Conservation (phyloP, 2,888 invertebrate genomes). For the Andrena bucephala region DNA sequence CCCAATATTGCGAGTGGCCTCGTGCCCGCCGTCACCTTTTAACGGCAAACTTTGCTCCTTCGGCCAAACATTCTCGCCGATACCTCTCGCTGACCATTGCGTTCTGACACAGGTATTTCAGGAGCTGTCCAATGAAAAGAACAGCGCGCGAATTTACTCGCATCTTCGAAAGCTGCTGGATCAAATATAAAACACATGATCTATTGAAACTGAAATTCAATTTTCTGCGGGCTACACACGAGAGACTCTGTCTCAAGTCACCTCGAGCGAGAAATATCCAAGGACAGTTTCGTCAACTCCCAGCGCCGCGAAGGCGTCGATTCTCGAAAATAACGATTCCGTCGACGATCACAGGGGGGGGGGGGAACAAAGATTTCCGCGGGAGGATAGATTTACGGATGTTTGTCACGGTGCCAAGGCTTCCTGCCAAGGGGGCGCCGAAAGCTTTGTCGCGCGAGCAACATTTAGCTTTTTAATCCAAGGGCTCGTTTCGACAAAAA, state of each 20-base stretch:
- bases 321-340: constrained; percentile 34
- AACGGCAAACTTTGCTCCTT: background rate
- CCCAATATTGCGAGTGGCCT: constrained; percentile 21
- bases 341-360: constrained; percentile 10
- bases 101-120: too few species aligned
- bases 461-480: constrained; percentile 38
- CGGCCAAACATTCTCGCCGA: background rate
- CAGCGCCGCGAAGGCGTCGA: background rate
- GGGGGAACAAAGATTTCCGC: constrained; percentile 26
- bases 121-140: too few species aligned
- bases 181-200: too few species aligned
- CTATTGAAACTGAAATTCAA: background rate
- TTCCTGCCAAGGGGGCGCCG: constrained; percentile 42
- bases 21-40: constrained; percentile 15
- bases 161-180: too few species aligned
- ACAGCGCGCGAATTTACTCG: too few species aligned
- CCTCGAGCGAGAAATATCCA: background rate
- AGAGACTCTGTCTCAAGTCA: too few species aligned
- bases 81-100: background rate
- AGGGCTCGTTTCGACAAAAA: background rate
- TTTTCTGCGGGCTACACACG: too few species aligned
- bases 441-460: background rate
- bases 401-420: constrained; percentile 57
- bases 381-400: constrained; percentile 10
- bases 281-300: background rate